phyloP scores from a whole-genome alignment of 1,140 invertebrate genomes.

The Penaeus chinensis region DNA sequence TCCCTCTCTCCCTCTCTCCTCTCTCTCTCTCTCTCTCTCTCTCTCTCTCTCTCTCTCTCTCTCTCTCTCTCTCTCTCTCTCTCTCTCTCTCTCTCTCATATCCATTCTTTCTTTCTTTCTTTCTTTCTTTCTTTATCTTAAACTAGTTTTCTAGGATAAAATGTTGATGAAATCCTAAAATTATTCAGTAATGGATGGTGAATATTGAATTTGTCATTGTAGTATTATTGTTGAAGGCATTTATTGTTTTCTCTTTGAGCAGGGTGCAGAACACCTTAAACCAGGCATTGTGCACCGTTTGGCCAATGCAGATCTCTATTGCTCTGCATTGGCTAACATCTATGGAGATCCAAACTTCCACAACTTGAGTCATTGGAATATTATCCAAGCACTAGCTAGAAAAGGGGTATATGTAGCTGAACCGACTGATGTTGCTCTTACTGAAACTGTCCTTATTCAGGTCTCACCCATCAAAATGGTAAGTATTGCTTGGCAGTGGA shows the following conservation, averaged over 20 bases:
- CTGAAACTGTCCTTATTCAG: conserved; percentile 95
- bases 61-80: too few relatives aligned
- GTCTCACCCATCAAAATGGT: conserved; percentile 95
- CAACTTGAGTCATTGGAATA: conserved; percentile 92
- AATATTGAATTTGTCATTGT: not conserved
- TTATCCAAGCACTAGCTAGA: conserved; percentile 84
- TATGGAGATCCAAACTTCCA: conserved; percentile 97
- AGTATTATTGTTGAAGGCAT: conserved; percentile 1
- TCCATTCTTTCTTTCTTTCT: not conserved
- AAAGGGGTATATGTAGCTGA: conserved; percentile 91
- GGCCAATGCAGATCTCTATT: conserved; percentile 96
- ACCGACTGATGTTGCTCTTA: conserved; percentile 86
- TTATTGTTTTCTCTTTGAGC: conserved; percentile 9
- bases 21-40: too few relatives aligned
- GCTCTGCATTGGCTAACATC: conserved; percentile 93
- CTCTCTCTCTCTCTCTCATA: too few relatives aligned
- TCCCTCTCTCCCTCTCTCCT: too few relatives aligned
- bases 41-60: too few relatives aligned
- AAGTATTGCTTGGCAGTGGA: conserved; percentile 67
- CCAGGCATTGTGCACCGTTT: conserved; percentile 91
- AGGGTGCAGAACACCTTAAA: conserved; percentile 94
- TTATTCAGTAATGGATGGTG: too few relatives aligned
- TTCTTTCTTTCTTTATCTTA: conserved; percentile 8
- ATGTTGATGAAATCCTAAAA: too few relatives aligned
- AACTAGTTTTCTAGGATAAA: too few relatives aligned